phyloP scores from a whole-genome alignment of 2,888 invertebrate genomes.

The Esperia sulphurella region DNA sequence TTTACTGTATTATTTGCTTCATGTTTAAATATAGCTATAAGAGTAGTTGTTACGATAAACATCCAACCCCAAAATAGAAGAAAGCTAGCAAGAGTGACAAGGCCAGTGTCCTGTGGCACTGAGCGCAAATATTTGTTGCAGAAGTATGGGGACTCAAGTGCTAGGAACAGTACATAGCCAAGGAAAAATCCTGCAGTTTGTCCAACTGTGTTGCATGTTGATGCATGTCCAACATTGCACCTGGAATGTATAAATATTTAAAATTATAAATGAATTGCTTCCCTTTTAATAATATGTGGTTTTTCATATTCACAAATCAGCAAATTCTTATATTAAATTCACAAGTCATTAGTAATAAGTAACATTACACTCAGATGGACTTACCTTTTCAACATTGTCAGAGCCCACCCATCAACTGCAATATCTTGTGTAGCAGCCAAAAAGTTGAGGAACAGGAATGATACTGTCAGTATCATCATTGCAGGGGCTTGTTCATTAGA shows the following conservation, averaged over 20 bases:
- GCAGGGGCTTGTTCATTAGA: conserved; percentile 81
- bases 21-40: conserved; percentile 92
- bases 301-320: too few relatives aligned
- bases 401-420: conserved; percentile 99
- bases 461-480: conserved; percentile 87
- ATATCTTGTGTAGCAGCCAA: conserved; percentile 99
- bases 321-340: too few relatives aligned
- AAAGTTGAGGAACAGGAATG: conserved; percentile 96
- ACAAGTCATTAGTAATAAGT: too few relatives aligned
- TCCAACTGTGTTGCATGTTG: conserved; percentile 98
- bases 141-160: conserved; percentile 96
- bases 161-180: conserved; percentile 97
- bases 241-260: conserved; percentile 63
- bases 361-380: too few relatives aligned
- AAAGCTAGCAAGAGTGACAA: conserved; percentile 89
- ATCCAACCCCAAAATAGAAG: conserved; percentile 96
- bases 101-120: conserved; percentile 84
- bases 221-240: conserved; percentile 97
- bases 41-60: conserved; percentile 93
- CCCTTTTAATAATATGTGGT: too few relatives aligned
- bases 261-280: too few relatives aligned
- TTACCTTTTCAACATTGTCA: conserved; percentile 97
- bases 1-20: conserved; percentile 79
- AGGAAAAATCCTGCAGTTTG: conserved; percentile 98
- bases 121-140: conserved; percentile 94